Evolutionary conservation across 2,113 vertebrate species (phyloP).

Genomic region (Hypanus sabinus): DNA sequence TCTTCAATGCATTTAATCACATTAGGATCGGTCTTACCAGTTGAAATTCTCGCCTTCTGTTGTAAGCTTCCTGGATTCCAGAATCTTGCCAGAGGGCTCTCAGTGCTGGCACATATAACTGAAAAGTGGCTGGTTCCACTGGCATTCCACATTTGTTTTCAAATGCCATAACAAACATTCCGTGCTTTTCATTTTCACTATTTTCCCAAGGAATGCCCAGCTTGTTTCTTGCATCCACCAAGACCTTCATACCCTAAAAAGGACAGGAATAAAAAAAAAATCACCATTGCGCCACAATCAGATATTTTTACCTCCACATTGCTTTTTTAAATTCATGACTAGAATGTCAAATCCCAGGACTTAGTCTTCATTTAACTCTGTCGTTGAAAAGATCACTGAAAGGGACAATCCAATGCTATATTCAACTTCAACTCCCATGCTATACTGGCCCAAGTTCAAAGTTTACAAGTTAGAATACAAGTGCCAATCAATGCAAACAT

Average conservation of each 20-base stretch:
- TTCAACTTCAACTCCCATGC: too few relatives aligned
- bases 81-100: slow-evolving; percentile 75
- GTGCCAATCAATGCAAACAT: background rate
- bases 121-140: slow-evolving; percentile 84
- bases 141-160: slow-evolving; percentile 77
- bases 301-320: background rate
- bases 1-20: background rate
- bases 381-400: background rate
- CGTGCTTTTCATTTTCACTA: slow-evolving; percentile 89
- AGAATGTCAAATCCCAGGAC: background rate
- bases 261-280: background rate
- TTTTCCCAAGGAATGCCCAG: slow-evolving; percentile 87
- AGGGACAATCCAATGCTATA: background rate
- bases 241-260: slow-evolving; percentile 78
- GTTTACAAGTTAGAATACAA: background rate
- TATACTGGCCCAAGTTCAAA: background rate
- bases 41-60: slow-evolving; percentile 84
- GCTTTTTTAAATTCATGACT: background rate
- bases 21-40: slow-evolving; percentile 60
- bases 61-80: slow-evolving; percentile 79
- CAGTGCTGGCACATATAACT: slow-evolving; percentile 83
- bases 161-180: slow-evolving; percentile 93
- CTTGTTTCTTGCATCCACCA: slow-evolving; percentile 92
- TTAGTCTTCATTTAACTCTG: background rate
- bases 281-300: too few relatives aligned